These are phyloP conservation scores for Aphidius colemani DNA, from an alignment of 2,888 invertebrate species.

Conservation along the genomic window DNA sequence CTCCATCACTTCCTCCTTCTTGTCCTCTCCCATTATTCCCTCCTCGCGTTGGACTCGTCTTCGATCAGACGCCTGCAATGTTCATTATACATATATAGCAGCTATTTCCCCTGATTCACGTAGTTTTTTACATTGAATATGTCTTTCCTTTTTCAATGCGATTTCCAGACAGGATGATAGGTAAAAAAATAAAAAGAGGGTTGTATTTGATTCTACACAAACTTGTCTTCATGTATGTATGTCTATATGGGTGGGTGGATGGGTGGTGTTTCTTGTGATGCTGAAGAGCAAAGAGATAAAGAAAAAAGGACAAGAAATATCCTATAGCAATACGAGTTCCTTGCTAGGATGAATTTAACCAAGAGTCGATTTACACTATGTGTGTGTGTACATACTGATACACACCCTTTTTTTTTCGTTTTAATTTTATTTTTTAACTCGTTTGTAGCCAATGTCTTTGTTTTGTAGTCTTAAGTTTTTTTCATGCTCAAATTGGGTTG, in stretches of 20 bases:
- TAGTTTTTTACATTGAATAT: conserved; percentile 26
- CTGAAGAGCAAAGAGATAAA: too few species aligned
- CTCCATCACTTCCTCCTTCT: conserved; percentile 23
- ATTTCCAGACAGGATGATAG: not conserved
- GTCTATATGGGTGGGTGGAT: too few species aligned
- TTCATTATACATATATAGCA: not conserved
- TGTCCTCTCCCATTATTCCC: conserved; percentile 20
- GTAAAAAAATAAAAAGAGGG: too few species aligned
- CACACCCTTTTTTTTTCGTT: conserved; percentile 28
- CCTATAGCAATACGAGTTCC: too few species aligned
- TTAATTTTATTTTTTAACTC: conserved; percentile 12
- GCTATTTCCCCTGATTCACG: conserved; percentile 12
- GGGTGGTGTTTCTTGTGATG: too few species aligned
- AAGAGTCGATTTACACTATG: conserved; percentile 15
- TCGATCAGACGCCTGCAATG: too few species aligned
- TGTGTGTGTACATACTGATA: conserved; percentile 10
- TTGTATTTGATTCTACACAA: too few species aligned
- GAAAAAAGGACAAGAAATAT: too few species aligned
- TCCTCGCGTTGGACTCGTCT: conserved; percentile 14
- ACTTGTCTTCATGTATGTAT: too few species aligned
- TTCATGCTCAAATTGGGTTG: conserved; percentile 50
- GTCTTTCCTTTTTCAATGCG: conserved; percentile 20
- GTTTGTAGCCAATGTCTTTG: conserved; percentile 15
- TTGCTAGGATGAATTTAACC: conserved; percentile 7
- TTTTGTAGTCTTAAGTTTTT: conserved; percentile 23